phyloP scores from a whole-genome alignment of 2,888 invertebrate genomes.

The Eudemis profundana region DNA sequence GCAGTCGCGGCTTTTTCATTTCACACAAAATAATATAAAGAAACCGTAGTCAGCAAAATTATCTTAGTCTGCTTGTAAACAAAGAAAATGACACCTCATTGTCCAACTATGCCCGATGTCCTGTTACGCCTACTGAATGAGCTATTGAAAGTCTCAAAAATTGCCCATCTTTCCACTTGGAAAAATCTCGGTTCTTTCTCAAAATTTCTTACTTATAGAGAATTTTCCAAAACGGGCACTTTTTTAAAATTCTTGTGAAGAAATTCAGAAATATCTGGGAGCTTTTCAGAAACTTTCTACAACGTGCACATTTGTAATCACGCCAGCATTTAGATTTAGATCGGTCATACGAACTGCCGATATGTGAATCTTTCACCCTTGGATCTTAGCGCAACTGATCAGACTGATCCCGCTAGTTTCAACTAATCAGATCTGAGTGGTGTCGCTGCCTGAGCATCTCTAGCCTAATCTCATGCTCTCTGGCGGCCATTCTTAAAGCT shows the following conservation, averaged over 20 bases:
- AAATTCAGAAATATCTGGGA: no score
- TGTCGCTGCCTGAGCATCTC: slow-evolving; percentile 93
- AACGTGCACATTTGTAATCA: no score
- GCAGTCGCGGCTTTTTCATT: slow-evolving; percentile 5
- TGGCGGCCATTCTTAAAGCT: slow-evolving; percentile 93
- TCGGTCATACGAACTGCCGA: background rate
- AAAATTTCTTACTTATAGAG: no score
- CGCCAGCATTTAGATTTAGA: no score
- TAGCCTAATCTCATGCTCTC: slow-evolving; percentile 94
- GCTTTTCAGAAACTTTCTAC: no score
- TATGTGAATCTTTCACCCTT: slow-evolving; percentile 22
- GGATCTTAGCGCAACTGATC: slow-evolving; percentile 18
- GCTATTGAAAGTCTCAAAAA: no score
- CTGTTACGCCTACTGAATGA: background rate
- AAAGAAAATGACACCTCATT: background rate
- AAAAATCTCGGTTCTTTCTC: no score
- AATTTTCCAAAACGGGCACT: no score
- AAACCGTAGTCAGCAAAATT: no score
- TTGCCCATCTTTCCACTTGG: no score
- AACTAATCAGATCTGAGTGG: slow-evolving; percentile 91
- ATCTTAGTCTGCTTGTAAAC: no score
- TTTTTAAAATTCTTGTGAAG: no score
- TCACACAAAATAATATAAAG: background rate
- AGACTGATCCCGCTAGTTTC: slow-evolving; percentile 70
- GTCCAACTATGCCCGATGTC: background rate